Evolutionary conservation across 1,140 invertebrate species (phyloP), one percentile per base, ranked within the genome.

Genomic region (Drosophila murphyi): DNA sequence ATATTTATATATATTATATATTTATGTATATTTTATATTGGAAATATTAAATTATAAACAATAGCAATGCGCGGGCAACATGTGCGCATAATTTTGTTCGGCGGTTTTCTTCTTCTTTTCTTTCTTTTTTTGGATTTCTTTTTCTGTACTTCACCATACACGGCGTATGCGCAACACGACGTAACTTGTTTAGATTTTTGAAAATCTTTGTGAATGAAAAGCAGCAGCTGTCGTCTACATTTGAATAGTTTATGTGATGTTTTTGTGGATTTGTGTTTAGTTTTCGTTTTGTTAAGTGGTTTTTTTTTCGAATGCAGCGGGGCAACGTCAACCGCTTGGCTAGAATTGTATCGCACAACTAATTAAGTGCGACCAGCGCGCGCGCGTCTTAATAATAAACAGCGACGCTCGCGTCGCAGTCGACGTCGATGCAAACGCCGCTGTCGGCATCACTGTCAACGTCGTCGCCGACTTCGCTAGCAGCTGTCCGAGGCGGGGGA

Each of bases 301-400:
- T 51, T n/a, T 37, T 39, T 57, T 28, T 7, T 61, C 7, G 12
- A 4, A 5, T 45, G 50, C 67, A n/a, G 43, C 41, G 31, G 47
- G 35, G 56, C 50, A 50, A 48, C 78, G 64, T 67, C 88, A 73
- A 81, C 88, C 88, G 83, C 78, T 85, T 85, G 71, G 88, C 76
- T 91, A 82, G 88, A 85, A 91, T 88, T 82, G 78, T 91, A 76
- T 76, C 83, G 88, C 79, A 82, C 88, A 89, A 91, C 88, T 91
- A 91, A 91, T 91, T 91, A 91, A 89, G 71, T 76, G 83, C 64
- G 78, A 72, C 69, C 78, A 78, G 81, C 71, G 72, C 64, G 78
- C 78, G 69, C 81, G 70, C 78, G 83, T 91, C 83, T 91, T 91
- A 88, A 91, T 85, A 89, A 91, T 83, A 91, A 83, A 72, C 81